A percentile compares a stretch with the other conserved stretches of the same genome.
These are phyloP conservation scores for Catharus bicknelli DNA, from an alignment of 2,113 vertebrate genomes.

Conservation along the genomic window DNA sequence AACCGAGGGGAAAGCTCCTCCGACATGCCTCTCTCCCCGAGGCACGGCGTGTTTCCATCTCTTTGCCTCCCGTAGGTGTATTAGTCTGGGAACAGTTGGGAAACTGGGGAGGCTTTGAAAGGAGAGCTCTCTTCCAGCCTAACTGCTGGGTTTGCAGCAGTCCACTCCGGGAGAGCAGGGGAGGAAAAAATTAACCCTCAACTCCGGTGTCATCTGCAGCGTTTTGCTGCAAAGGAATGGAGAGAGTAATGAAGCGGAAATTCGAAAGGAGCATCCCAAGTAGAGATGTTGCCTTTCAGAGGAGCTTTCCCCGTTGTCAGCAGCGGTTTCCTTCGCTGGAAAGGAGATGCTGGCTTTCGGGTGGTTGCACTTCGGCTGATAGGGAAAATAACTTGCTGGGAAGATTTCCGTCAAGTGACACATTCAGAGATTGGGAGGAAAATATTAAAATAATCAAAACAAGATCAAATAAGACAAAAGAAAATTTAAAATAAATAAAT, in stretches of 20 bases:
- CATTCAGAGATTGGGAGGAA: accelerated
- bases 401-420: not conserved
- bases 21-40: not conserved
- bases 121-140: not conserved
- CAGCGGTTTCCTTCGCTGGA: not conserved
- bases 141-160: not conserved
- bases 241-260: slow-evolving; percentile 18
- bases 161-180: no score
- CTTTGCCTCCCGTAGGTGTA: slow-evolving; percentile 6
- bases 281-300: slow-evolving; percentile 34
- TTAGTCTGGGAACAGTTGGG: not conserved
- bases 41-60: not conserved
- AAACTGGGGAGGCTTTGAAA: not conserved
- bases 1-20: not conserved
- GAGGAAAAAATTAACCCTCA: not conserved
- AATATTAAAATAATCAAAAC: not conserved
- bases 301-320: slow-evolving; percentile 8
- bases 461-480: not conserved
- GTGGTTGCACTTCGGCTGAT: not conserved
- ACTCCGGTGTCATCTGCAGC: not conserved
- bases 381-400: not conserved
- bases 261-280: slow-evolving; percentile 25
- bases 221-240: slow-evolving; percentile 9
- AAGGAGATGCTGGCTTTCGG: not conserved
- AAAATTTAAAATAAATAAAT: not conserved